Evolutionary conservation across 2,113 vertebrate species (phyloP).

Genomic region (Meles meles): DNA sequence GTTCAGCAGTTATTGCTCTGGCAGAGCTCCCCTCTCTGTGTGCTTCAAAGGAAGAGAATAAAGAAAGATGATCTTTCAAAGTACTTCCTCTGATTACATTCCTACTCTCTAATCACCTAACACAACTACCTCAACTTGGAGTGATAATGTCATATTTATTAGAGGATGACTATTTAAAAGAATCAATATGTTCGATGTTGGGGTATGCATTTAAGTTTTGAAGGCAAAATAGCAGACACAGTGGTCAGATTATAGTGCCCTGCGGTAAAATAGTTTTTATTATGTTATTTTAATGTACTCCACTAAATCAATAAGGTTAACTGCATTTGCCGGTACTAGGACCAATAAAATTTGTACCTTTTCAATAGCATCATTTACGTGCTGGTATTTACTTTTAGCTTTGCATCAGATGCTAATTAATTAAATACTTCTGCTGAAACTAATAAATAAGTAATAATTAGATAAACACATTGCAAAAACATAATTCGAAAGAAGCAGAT

Average conservation of each 20-base stretch:
- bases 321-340: slow-evolving; percentile 77
- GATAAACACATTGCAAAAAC: slow-evolving; percentile 81
- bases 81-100: slow-evolving; percentile 87
- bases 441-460: slow-evolving; percentile 86
- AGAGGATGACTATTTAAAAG: slow-evolving; percentile 82
- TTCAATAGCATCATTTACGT: slow-evolving; percentile 74
- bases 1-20: slow-evolving; percentile 76
- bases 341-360: slow-evolving; percentile 80
- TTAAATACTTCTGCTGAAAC: slow-evolving; percentile 81
- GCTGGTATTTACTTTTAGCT: slow-evolving; percentile 82
- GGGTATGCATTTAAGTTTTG: slow-evolving; percentile 81
- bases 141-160: slow-evolving; percentile 89
- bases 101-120: slow-evolving; percentile 85
- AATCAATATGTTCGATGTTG: slow-evolving; percentile 84
- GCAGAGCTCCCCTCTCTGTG: slow-evolving; percentile 74
- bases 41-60: slow-evolving; percentile 83
- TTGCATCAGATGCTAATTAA: slow-evolving; percentile 83
- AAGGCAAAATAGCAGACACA: slow-evolving; percentile 82
- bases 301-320: slow-evolving; percentile 85
- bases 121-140: slow-evolving; percentile 80
- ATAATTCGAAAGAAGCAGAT: slow-evolving; percentile 81
- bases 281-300: slow-evolving; percentile 82
- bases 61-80: slow-evolving; percentile 86
- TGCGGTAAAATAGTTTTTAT: slow-evolving; percentile 87
- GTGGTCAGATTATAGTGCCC: slow-evolving; percentile 81